phyloP scores from a whole-genome alignment of 2,113 vertebrate genomes.

The Gila orcuttii region DNA sequence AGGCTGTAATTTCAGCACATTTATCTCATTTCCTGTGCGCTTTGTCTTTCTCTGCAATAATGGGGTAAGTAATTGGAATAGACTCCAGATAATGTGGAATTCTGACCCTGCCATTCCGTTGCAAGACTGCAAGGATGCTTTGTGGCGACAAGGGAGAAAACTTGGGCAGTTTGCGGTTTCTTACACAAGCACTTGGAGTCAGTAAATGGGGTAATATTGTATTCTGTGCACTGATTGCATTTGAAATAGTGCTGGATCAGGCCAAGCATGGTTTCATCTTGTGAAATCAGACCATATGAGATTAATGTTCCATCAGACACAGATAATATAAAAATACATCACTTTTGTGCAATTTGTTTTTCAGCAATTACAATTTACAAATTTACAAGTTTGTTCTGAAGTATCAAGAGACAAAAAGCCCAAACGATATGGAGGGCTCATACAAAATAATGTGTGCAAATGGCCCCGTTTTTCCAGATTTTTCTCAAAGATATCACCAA shows the following conservation, averaged over 20 bases:
- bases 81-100: slow-evolving; percentile 67
- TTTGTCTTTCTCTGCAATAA: slow-evolving; percentile 72
- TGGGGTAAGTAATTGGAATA: slow-evolving; percentile 65
- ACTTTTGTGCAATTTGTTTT: background rate
- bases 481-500: background rate
- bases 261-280: slow-evolving; percentile 40
- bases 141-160: slow-evolving; percentile 54
- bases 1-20: slow-evolving; percentile 69
- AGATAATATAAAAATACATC: background rate
- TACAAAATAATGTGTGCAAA: background rate
- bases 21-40: slow-evolving; percentile 76
- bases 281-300: slow-evolving; percentile 39
- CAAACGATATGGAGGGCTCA: background rate
- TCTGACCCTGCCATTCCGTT: slow-evolving; percentile 61
- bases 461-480: background rate
- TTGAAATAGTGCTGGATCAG: slow-evolving; percentile 44
- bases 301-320: slow-evolving; percentile 27
- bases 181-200: slow-evolving; percentile 54
- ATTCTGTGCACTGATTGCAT: slow-evolving; percentile 54
- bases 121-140: slow-evolving; percentile 64
- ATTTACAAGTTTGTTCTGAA: background rate
- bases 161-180: slow-evolving; percentile 56
- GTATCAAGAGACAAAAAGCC: background rate
- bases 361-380: background rate
- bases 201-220: slow-evolving; percentile 57